These are phyloP conservation scores for Oopsacas minuta DNA, from an alignment of 37 sponge, comb jelly and placozoan species.

Conservation along the genomic window DNA sequence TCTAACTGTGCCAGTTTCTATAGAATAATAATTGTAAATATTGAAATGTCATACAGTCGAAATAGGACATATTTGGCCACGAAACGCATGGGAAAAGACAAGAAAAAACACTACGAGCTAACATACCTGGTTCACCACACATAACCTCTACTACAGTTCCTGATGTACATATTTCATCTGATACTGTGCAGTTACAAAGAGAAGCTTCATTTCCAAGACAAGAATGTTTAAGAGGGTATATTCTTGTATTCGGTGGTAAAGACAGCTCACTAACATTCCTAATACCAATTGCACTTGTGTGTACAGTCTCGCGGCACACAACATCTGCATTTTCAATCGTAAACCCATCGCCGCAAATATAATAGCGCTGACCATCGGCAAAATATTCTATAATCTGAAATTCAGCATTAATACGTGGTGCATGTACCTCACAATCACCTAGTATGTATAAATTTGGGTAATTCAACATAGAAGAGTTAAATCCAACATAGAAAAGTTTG, in stretches of 20 bases:
- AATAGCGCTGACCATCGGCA: background rate
- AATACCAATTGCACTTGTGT: background rate
- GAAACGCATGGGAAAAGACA: too few relatives aligned
- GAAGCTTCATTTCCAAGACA: background rate
- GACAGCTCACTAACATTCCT: background rate
- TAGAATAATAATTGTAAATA: too few relatives aligned
- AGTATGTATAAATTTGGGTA: too few relatives aligned
- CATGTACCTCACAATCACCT: constrained; percentile 7
- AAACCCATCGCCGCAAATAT: background rate
- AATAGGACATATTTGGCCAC: too few relatives aligned
- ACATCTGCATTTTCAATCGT: background rate
- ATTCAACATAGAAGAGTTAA: too few relatives aligned
- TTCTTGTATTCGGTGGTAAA: background rate
- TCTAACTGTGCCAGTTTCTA: background rate
- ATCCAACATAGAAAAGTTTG: too few relatives aligned
- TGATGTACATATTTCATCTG: background rate
- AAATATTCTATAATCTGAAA: background rate
- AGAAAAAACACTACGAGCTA: too few relatives aligned
- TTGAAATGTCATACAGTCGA: too few relatives aligned
- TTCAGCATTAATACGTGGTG: background rate
- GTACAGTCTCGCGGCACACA: background rate
- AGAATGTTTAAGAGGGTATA: background rate
- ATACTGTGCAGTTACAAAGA: background rate
- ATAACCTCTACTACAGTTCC: background rate
- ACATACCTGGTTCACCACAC: background rate